phyloP scores from a whole-genome alignment of 2,113 vertebrate species.

The Oplegnathus fasciatus region DNA sequence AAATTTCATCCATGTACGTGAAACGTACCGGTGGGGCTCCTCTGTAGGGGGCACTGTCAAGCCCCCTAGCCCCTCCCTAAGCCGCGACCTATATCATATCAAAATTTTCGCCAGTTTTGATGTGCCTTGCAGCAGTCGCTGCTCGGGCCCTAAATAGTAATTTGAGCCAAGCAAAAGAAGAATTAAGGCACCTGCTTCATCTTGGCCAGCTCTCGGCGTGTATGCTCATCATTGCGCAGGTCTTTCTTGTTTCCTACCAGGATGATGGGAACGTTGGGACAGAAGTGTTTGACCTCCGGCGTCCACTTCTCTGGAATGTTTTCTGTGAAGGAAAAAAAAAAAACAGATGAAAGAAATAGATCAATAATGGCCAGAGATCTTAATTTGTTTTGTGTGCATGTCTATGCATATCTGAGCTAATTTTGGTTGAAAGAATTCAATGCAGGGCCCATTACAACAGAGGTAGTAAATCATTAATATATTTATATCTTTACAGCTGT shows the following conservation, averaged over 20 bases:
- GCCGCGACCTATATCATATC: no score
- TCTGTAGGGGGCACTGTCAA: no score
- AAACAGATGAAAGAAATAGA: background rate
- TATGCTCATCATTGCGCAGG: constrained; percentile 98
- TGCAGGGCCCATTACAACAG: no score
- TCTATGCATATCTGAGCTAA: background rate
- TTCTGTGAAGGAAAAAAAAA: constrained; percentile 84
- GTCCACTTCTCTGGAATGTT: constrained; percentile 99
- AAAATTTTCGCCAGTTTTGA: no score
- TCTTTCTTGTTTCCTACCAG: constrained; percentile 99
- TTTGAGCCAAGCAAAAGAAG: background rate
- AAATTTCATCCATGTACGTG: no score
- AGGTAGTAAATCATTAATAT: background rate
- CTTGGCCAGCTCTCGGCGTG: constrained; percentile 97
- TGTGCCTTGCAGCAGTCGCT: no score
- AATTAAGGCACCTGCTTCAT: constrained; percentile 93
- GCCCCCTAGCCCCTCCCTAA: no score
- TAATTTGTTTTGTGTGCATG: background rate
- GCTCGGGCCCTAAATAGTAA: background rate
- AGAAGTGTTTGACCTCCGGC: constrained; percentile 99
- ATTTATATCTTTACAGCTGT: background rate
- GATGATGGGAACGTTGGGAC: constrained; percentile 99
- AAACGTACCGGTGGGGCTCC: no score
- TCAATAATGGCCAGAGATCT: background rate
- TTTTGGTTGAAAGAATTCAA: background rate